Base-by-base conservation (phyloP, 2,797 vertebrate species). In the Protosalanx chinensis region DNA sequence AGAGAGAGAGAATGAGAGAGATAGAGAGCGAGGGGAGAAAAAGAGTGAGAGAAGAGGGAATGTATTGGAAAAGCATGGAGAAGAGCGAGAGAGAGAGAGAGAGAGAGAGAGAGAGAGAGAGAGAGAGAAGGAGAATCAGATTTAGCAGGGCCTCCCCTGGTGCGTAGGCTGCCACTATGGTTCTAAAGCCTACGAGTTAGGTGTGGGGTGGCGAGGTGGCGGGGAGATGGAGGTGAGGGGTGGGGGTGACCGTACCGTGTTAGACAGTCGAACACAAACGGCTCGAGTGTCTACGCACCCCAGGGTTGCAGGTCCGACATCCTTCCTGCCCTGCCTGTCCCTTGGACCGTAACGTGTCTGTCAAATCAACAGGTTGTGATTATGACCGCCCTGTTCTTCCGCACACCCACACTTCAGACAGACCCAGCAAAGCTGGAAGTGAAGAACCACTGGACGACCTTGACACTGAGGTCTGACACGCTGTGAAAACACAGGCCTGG, bases 401-500 rank as follows among this genome's bases (percentile, higher is more conserved):
- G 18, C 51, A 16, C 56, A 10, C 56, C 56, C 56, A 57, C 56
- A 6, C 56, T 4, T 57, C 56, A 57, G 20, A 57, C 56, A 41
- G 37, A 8, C 20, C 56, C 56, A 57, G 20, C 56, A n/a, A 57
- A 16, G 18, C 51, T 53, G 51, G 18, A 16, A 4, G 51, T 53
- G 51, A n/a, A 16, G 16, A 41, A 23, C 29, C 23, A 8, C 4
- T 5, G 10, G 66, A 56, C 20, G 81, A 73, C 85, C 86, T 84
- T 88, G 88, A 87, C 83, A 83, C 78, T 67, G 58, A 78, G 78
- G 75, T 76, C 74, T 82, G 81, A 80, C 80, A 71, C 73, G 81
- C 75, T 79, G 72, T 63, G 73, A 79, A 80, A 86, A 86, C 83
- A 80, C 72, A 75, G 23, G 37, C 67, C 4, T 51, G 68, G 80